Percentiles rank a stretch among this genome's conserved stretches.
Conservation (phyloP, 92 coral and sea anemone species). For the Micromussa lordhowensis region DNA sequence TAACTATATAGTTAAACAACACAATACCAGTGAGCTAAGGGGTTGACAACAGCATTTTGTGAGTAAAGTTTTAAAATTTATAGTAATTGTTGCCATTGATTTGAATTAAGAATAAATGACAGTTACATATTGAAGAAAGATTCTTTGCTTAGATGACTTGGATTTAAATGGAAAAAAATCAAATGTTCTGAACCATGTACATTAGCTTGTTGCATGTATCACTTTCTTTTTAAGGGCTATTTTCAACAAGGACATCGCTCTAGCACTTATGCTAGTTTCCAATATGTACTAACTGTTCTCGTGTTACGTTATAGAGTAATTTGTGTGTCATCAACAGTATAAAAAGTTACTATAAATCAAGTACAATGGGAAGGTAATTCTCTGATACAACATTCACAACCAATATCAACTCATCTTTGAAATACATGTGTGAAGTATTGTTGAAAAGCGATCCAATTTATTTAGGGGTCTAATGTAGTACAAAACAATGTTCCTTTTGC, state of each 20-base stretch:
- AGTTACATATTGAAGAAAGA: slow-evolving; percentile 16
- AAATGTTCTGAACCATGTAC: slow-evolving; percentile 18
- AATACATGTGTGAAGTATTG: slow-evolving; percentile 21
- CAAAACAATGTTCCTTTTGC: slow-evolving; percentile 22
- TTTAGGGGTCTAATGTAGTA: no score
- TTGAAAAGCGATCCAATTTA: not conserved
- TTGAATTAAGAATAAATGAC: not conserved
- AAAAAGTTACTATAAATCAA: slow-evolving; percentile 16
- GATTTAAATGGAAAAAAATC: not conserved
- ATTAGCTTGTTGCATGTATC: slow-evolving; percentile 4
- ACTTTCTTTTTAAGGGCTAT: not conserved
- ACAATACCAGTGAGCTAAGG: not conserved
- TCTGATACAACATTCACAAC: slow-evolving; percentile 17
- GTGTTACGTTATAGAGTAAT: not conserved
- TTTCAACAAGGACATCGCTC: slow-evolving; percentile 18
- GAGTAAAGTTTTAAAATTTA: not conserved
- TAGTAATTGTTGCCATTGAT: slow-evolving; percentile 15
- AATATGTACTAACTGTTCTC: slow-evolving; percentile 19
- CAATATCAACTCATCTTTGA: slow-evolving; percentile 16
- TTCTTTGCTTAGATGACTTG: slow-evolving; percentile 22
- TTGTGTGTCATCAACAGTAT: slow-evolving; percentile 14
- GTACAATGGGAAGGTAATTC: no score
- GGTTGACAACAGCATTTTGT: not conserved
- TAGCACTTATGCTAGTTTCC: slow-evolving; percentile 14
- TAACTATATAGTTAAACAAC: not conserved